Conservation (phyloP, 2,888 invertebrate genomes). For the Euproctis similis region DNA sequence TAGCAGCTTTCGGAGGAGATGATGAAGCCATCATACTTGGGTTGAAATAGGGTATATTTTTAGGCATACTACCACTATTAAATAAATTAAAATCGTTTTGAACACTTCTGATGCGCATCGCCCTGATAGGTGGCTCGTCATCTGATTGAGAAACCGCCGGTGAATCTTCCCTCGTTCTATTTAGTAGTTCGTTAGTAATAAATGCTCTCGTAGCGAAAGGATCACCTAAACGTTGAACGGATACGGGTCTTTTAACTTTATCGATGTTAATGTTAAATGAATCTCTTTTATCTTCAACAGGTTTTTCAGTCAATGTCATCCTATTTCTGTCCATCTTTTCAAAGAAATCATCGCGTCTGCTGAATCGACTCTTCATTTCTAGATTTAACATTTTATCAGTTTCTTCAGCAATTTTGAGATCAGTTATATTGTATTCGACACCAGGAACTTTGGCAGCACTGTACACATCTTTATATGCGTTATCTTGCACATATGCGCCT, state of each 20-base stretch:
- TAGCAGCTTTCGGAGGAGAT: conserved; percentile 56
- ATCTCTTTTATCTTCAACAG: conserved; percentile 50
- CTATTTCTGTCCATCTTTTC: conserved; percentile 50
- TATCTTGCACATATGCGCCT: conserved; percentile 68
- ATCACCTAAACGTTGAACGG: conserved; percentile 55
- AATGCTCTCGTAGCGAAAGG: conserved; percentile 61
- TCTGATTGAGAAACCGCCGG: conserved; percentile 40
- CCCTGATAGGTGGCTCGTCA: conserved; percentile 50
- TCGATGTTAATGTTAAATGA: conserved; percentile 53
- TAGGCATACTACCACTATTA: conserved; percentile 64
- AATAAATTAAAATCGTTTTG: conserved; percentile 51
- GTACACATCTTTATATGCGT: conserved; percentile 65
- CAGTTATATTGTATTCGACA: conserved; percentile 65
- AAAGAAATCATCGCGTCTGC: conserved; percentile 55
- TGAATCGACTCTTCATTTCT: conserved; percentile 58
- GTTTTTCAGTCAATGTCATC: conserved; percentile 54
- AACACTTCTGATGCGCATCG: conserved; percentile 49
- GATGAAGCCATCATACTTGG: conserved; percentile 46
- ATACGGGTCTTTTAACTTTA: conserved; percentile 51
- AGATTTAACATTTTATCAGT: conserved; percentile 63
- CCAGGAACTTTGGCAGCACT: conserved; percentile 63
- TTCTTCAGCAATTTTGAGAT: conserved; percentile 71
- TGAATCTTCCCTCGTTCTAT: conserved; percentile 44
- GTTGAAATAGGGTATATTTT: conserved; percentile 61
- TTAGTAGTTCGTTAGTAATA: conserved; percentile 52